Base-by-base conservation (phyloP, 2,888 invertebrate genomes). In the Tanypteryx hageni region DNA sequence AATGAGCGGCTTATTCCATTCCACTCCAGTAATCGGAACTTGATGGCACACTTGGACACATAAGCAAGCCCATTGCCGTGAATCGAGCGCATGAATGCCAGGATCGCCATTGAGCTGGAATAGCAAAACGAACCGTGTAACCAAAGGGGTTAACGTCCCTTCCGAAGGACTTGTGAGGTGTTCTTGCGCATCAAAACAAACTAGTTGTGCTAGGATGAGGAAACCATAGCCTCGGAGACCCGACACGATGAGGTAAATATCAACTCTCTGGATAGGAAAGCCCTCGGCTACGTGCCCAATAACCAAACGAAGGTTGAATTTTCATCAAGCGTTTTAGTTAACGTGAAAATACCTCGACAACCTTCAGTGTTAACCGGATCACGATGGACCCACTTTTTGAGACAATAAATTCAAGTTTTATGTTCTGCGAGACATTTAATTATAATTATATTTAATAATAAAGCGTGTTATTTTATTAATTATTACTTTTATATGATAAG, bases 121-220 rank as follows among this genome's bases (percentile, higher is more conserved):
- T 76, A 27, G 27, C 22, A 76, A 27, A 76, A 22, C 22, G 61
- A 61, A n/a, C 68, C 68, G 68, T n/a, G 76, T 76, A 27, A 18
- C 76, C 76, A 27, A 4, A n/a, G 76, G 27, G 76, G 76, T 76
- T 76, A 76, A 76, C 76, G 76, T 76, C 22, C 76, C 76, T 76
- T 76, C 22, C 76, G 76, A 76, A 76, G 76, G 76, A 76, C 76
- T 76, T 27, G 22, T 3, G 68, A 10, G 68, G 68, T 68, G 68
- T 76, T 27, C 13, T 44, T 76, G 14, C 76, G 76, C 18, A 76
- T 76, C 76, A 76, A 22, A 76, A 76, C 76, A 76, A 76, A 76
- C 76, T 22, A 27, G 76, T 76, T 76, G 76, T 76, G 76, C 76
- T 76, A 76, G 76, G 76, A 22, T 27, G 22, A 76, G 27, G 68